phyloP scores from a whole-genome alignment of 2,113 vertebrate species.

The Gymnorhina tibicen region DNA sequence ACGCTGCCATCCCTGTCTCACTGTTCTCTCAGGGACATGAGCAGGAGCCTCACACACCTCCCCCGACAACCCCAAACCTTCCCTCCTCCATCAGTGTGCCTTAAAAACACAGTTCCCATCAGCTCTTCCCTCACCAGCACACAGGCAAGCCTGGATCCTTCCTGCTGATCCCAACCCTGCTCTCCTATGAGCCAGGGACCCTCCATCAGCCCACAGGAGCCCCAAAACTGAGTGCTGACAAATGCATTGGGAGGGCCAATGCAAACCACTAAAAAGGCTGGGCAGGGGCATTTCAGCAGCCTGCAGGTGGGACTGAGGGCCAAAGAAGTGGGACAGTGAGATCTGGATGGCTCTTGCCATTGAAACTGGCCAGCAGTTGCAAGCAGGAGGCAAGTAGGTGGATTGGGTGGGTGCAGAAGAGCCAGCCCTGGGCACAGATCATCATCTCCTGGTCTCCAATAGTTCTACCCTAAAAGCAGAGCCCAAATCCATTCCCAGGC shows the following conservation, averaged over 20 bases:
- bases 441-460: background rate
- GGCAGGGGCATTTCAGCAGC: background rate
- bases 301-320: background rate
- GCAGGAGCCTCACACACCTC: fast-evolving
- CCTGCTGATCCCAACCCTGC: background rate
- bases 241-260: background rate
- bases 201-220: background rate
- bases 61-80: background rate
- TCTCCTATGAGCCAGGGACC: background rate
- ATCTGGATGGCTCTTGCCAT: background rate
- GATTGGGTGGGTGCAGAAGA: background rate
- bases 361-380: background rate
- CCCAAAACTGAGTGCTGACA: background rate
- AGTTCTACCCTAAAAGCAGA: background rate
- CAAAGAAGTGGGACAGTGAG: background rate
- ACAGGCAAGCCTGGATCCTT: fast-evolving
- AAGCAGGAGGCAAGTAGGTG: background rate
- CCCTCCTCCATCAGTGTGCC: background rate
- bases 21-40: background rate
- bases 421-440: background rate
- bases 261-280: background rate
- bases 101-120: background rate
- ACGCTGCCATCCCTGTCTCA: background rate
- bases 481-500: background rate
- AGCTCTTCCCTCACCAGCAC: background rate